Evolutionary conservation across 2,888 invertebrate genomes (phyloP), one percentile per base, ranked within the genome.

Genomic region (Nipponacmea schrenckii): DNA sequence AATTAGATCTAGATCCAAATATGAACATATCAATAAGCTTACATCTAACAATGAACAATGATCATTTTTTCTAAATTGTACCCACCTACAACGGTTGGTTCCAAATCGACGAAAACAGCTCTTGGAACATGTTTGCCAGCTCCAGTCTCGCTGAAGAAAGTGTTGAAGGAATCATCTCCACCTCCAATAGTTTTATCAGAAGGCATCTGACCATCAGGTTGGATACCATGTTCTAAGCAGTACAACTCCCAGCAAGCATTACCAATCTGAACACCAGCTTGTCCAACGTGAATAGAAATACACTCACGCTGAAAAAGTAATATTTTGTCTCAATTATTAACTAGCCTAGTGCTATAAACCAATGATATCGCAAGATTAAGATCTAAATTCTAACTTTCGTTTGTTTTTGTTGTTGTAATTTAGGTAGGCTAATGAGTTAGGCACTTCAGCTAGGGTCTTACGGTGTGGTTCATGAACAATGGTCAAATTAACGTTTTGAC

Each of bases 71-170:
- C 48, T 0, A 4, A 48, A 48, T 5, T 17, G 2, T 67, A 15
- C 68, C n/a, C 50, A 92, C 93, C 94, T 79, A 97, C 95, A 85
- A 97, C 97, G 79, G 97, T 97, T 76, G 97, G 97, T 90, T 97
- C 97, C 89, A 97, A 91, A 90, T 97, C 97, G 14, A 97, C 96
- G 86, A 97, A 97, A 73, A 97, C 95, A 95, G 86, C 85, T 82
- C 97, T 92, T 64, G 97, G 97, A 15, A 97, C 97, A 88, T 97
- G 96, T 88, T 97, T 97, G 86, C 97, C 97, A 56, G 96, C 94
- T 65, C 96, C 96, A 74, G 96, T 97, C 90, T 97, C 96, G 72
- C 87, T 86, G 84, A 90, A 90, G 83, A 90, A 90, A 45, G 90
- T 97, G 84, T 96, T 96, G 92, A 96, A 97, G 74, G 95, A 95